A percentile compares a stretch with the other conserved stretches of the same genome.
These are phyloP conservation scores for Labrus mixtus DNA, from an alignment of 2,113 vertebrate genomes.

Conservation along the genomic window DNA sequence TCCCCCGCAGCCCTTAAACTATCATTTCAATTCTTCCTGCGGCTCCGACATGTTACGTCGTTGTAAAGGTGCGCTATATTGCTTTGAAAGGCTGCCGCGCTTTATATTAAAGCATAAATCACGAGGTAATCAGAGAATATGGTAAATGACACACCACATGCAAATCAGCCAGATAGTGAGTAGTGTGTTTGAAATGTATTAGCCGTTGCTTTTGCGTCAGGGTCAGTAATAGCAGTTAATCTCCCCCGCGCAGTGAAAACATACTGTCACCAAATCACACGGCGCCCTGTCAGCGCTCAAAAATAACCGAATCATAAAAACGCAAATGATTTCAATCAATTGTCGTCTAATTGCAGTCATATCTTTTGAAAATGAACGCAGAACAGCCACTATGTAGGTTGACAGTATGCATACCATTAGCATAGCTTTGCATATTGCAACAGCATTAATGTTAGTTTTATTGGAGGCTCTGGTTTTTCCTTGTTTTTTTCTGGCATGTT, in stretches of 20 bases:
- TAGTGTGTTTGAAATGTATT: slow-evolving; percentile 76
- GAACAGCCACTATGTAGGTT: slow-evolving; percentile 69
- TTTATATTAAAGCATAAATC: slow-evolving; percentile 82
- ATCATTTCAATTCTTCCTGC: slow-evolving; percentile 69
- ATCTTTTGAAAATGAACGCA: slow-evolving; percentile 68
- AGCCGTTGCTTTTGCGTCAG: slow-evolving; percentile 67
- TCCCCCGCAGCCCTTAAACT: slow-evolving; percentile 73
- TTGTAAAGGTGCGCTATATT: slow-evolving; percentile 61
- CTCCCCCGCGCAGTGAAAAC: slow-evolving; percentile 54
- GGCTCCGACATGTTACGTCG: slow-evolving; percentile 74
- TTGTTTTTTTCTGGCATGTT: slow-evolving; percentile 23
- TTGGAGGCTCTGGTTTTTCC: slow-evolving; percentile 50
- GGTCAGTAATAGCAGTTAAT: slow-evolving; percentile 80
- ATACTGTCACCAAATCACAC: slow-evolving; percentile 70
- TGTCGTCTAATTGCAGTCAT: slow-evolving; percentile 77
- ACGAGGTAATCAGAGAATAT: slow-evolving; percentile 79
- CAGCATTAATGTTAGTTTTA: slow-evolving; percentile 73
- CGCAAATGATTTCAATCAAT: slow-evolving; percentile 79
- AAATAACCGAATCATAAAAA: slow-evolving; percentile 79
- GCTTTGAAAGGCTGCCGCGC: slow-evolving; percentile 60
- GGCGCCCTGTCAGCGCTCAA: slow-evolving; percentile 64
- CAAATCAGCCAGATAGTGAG: slow-evolving; percentile 70
- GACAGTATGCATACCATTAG: slow-evolving; percentile 80
- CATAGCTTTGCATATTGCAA: slow-evolving; percentile 77
- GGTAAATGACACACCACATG: slow-evolving; percentile 77